These are phyloP conservation scores for Lysandra coridon DNA, from an alignment of 2,888 invertebrate species.

Conservation along the genomic window DNA sequence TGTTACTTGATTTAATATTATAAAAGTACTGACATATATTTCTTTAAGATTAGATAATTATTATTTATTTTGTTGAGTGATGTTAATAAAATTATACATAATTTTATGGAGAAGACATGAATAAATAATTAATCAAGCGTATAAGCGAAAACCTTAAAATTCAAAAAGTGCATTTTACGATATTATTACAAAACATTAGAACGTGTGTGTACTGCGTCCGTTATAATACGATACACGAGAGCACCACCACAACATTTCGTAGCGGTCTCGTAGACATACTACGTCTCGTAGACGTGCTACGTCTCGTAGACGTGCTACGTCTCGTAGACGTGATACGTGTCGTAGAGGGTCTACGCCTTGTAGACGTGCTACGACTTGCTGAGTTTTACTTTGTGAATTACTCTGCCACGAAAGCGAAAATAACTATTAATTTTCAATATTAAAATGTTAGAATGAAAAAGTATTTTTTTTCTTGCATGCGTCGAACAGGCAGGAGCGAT, in stretches of 20 bases:
- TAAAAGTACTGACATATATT: background rate
- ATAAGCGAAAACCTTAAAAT: no score
- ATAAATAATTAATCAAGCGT: background rate
- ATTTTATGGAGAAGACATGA: background rate
- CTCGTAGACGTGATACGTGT: background rate
- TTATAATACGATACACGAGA: background rate
- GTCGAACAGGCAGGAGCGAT: no score
- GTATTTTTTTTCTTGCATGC: no score
- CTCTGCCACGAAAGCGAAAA: background rate
- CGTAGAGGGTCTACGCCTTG: background rate
- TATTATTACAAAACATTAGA: background rate
- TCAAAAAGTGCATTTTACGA: no score
- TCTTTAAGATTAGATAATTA: background rate
- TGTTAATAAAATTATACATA: background rate
- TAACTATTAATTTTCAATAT: background rate
- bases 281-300: background rate
- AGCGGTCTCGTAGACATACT: conserved; percentile 1
- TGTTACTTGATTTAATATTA: no score
- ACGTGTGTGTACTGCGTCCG: background rate
- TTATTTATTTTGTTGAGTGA: background rate
- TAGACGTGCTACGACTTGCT: background rate
- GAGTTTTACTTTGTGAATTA: background rate
- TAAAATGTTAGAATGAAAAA: no score
- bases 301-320: background rate
- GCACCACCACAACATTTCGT: background rate